Evolutionary conservation across 23 tunicate species (phyloP).

Genomic region (Styela clava): DNA sequence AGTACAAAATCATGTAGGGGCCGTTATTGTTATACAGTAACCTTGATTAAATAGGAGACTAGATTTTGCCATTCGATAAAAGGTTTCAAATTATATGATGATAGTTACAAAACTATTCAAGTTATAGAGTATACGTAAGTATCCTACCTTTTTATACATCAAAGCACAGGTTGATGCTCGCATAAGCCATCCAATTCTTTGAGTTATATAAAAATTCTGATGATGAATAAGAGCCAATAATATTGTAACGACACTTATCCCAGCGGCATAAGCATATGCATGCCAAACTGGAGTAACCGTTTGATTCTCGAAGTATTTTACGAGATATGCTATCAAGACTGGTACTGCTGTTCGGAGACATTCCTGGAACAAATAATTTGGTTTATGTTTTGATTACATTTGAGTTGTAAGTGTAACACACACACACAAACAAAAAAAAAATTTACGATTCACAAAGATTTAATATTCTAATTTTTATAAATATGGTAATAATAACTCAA

Average conservation of each 20-base stretch:
- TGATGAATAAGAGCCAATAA: slow-evolving; percentile 20
- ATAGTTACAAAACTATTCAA: not conserved
- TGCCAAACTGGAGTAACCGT: not conserved
- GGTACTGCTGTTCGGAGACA: not conserved
- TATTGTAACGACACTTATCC: slow-evolving; percentile 14
- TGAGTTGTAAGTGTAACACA: too few species aligned
- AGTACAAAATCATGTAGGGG: too few species aligned
- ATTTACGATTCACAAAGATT: too few species aligned
- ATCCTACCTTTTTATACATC: slow-evolving; percentile 88
- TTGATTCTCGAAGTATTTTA: not conserved
- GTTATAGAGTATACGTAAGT: not conserved
- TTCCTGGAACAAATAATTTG: too few species aligned
- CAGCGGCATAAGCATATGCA: slow-evolving; percentile 52
- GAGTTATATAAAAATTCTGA: not conserved
- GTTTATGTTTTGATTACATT: too few species aligned
- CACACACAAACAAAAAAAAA: too few species aligned
- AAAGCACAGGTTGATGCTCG: slow-evolving; percentile 57
- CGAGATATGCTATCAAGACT: slow-evolving; percentile 1
- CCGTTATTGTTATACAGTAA: too few species aligned
- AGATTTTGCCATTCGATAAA: not conserved
- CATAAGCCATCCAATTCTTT: slow-evolving; percentile 67
- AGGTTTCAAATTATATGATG: not conserved
- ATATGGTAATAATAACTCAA: too few species aligned
- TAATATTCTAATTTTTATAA: too few species aligned
- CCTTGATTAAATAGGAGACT: too few species aligned